Evolutionary conservation across 2,113 vertebrate genomes (phyloP), one percentile per base, ranked within the genome.

Genomic region (Sapayoa aenigma): DNA sequence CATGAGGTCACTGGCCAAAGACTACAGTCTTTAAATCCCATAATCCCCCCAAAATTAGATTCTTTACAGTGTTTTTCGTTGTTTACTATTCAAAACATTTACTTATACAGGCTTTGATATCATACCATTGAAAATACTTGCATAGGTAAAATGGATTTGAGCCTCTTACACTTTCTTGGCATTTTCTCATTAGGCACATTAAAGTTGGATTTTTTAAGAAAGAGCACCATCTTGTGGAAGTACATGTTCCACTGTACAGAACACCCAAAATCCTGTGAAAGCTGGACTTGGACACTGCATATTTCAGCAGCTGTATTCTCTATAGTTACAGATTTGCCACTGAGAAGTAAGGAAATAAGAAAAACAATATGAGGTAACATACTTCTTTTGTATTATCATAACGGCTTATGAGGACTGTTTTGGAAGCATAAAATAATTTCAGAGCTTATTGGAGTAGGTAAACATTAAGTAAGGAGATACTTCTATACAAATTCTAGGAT

Each of bases 141-240:
- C 27, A 14, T 0, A 41, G 11, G 14, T 83, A 77, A 74, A 73
- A 73, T 37, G 35, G 50, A 83, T 37, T 60, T 67, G 39, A 77
- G 52, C 21, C 17, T 59, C 21, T 30, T 8, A 1, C 0, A 21
- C 10, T 52, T 63, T 42, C 16, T 53, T 47, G 47, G 27, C 15
- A 2, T 68, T 78, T 55, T 23, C 65, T n/a, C 30, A 10, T 12
- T 24, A 65, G 58, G 55, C 42, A 13, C 50, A 0, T 12, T 14
- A 2, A 50, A 65, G 25, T 22, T 25, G 22, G 55, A 87, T 96
- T 97, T 96, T 92, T 97, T 69, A 96, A 67, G 91, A 58, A 91
- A 83, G 87, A 96, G 95, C 97, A 73, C 98, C 98, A 97, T 84
- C 97, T 97, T 84, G 98, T 98, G 98, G 98, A 60, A 12, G 1